Percentiles rank a stretch among this genome's conserved stretches.
Conservation (phyloP, 2,113 vertebrate genomes). For the Chlorocebus sabaeus region DNA sequence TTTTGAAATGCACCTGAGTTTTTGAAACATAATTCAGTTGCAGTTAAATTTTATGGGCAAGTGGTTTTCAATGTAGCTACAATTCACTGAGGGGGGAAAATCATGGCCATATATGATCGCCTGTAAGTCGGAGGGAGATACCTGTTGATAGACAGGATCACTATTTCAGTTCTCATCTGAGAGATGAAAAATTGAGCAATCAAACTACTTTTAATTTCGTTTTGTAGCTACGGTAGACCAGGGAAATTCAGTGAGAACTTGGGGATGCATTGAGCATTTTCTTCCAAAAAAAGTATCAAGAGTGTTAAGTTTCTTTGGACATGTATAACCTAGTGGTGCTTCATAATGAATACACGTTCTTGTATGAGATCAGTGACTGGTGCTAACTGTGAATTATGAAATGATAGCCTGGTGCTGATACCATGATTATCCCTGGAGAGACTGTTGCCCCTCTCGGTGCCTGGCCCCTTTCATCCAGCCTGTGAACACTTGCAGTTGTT, state of each 20-base stretch:
- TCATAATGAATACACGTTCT: background rate
- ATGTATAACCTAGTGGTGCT: background rate
- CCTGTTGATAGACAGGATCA: background rate
- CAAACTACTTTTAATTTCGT: conserved; percentile 30
- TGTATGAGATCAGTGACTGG: background rate
- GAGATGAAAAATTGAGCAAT: background rate
- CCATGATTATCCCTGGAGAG: background rate
- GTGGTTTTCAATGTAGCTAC: background rate
- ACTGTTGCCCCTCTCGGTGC: accelerated
- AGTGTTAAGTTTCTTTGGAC: background rate
- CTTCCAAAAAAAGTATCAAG: background rate
- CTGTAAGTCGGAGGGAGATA: background rate
- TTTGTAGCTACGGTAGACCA: background rate
- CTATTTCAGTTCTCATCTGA: conserved; percentile 10
- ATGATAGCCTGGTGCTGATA: background rate
- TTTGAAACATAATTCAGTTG: conserved; percentile 44
- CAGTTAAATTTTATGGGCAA: conserved; percentile 30
- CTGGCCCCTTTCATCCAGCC: background rate
- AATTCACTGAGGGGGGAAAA: background rate
- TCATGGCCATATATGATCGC: background rate
- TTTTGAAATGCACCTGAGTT: conserved; percentile 53
- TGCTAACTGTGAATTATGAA: background rate
- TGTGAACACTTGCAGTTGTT: conserved; percentile 57
- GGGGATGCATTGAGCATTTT: background rate
- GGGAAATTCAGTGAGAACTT: background rate